These are phyloP conservation scores for Calidris pugnax DNA, from an alignment of 2,113 vertebrate species.

Conservation along the genomic window DNA sequence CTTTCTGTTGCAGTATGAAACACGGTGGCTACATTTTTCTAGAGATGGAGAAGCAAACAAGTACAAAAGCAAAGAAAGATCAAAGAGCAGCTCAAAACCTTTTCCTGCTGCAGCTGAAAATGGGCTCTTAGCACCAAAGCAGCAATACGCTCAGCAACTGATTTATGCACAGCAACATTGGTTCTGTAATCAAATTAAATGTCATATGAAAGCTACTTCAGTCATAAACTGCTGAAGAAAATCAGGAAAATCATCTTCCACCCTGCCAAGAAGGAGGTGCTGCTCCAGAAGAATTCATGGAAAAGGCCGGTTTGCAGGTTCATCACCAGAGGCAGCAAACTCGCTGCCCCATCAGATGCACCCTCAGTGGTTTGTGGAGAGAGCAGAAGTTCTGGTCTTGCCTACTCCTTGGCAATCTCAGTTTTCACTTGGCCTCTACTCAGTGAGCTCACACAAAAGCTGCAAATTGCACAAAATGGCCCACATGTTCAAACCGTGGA, in stretches of 20 bases:
- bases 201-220: not conserved
- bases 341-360: accelerated
- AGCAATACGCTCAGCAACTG: not conserved
- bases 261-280: accelerated
- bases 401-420: accelerated
- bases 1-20: not conserved
- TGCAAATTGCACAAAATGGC: not conserved
- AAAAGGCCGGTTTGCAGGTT: accelerated
- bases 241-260: not conserved
- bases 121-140: not conserved
- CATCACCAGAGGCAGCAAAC: not conserved
- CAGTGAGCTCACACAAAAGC: not conserved
- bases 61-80: not conserved
- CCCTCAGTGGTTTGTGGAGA: not conserved
- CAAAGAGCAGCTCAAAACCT: not conserved
- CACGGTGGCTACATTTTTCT: not conserved
- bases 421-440: not conserved
- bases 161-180: not conserved
- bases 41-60: not conserved
- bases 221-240: not conserved
- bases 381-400: not conserved
- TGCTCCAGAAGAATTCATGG: not conserved
- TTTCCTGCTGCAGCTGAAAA: not conserved
- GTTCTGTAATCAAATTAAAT: not conserved
- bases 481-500: not conserved